phyloP scores from a whole-genome alignment of 2,113 vertebrate species.

The Clarias macrocephalus region DNA sequence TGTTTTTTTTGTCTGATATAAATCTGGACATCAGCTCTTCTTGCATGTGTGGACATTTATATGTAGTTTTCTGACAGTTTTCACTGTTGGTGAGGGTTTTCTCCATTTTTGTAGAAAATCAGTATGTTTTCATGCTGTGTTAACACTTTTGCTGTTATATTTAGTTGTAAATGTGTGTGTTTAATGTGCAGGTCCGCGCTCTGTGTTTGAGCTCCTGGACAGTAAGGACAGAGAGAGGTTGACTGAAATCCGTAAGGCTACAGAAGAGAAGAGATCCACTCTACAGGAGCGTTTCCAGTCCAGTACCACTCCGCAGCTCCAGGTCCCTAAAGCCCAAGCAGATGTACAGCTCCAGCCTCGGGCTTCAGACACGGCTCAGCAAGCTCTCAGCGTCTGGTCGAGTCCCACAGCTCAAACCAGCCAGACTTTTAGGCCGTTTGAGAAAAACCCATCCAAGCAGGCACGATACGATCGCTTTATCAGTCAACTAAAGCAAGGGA shows the following conservation, averaged over 20 bases:
- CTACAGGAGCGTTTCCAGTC: conserved; percentile 64
- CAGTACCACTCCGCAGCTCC: not conserved
- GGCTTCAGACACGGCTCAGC: conserved; percentile 27
- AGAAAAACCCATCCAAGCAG: conserved; percentile 86
- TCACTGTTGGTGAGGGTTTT: not conserved
- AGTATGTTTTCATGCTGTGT: no score
- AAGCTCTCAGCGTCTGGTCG: conserved; percentile 58
- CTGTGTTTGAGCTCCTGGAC: conserved; percentile 87
- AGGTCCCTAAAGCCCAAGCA: conserved; percentile 15
- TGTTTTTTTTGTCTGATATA: no score
- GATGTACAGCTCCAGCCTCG: not conserved
- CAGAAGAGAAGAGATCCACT: conserved; percentile 38
- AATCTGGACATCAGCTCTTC: not conserved
- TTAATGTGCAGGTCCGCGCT: conserved; percentile 77
- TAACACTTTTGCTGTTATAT: no score
- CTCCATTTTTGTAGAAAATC: not conserved
- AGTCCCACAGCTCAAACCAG: conserved; percentile 26
- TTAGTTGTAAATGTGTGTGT: not conserved
- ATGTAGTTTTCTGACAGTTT: not conserved
- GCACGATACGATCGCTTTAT: conserved; percentile 87
- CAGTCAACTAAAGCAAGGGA: conserved; percentile 74
- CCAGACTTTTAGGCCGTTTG: conserved; percentile 83
- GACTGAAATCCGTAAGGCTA: conserved; percentile 70
- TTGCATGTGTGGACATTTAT: not conserved
- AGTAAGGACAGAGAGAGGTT: conserved; percentile 84